Percentiles rank a stretch among this genome's conserved stretches.
phyloP scores from a whole-genome alignment of 1,140 invertebrate species.

The Eumeta japonica region DNA sequence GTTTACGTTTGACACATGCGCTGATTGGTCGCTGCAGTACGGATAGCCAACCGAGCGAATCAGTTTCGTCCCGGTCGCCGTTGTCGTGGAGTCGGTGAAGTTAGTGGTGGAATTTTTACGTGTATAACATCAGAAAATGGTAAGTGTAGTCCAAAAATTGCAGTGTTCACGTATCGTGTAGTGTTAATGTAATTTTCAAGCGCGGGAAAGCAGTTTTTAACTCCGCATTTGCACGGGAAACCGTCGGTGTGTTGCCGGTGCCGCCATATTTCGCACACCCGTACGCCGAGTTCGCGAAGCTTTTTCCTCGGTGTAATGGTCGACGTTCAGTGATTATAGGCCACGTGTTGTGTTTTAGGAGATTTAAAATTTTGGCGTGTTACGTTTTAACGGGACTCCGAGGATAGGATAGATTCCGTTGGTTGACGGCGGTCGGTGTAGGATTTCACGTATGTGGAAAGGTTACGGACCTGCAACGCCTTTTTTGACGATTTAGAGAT shows the following conservation, averaged over 20 bases:
- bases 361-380: too few species aligned
- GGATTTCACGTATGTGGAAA: conserved; percentile 48
- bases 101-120: conserved; percentile 55
- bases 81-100: conserved; percentile 52
- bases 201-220: conserved; percentile 15
- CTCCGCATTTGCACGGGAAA: conserved; percentile 26
- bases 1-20: conserved; percentile 52
- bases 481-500: conserved; percentile 33
- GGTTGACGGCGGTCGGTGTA: conserved; percentile 30
- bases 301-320: conserved; percentile 48
- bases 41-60: conserved; percentile 44
- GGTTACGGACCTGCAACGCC: conserved; percentile 35
- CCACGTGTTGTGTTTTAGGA: conserved; percentile 47
- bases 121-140: conserved; percentile 55
- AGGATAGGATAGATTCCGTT: background rate
- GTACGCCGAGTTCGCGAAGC: conserved; percentile 42
- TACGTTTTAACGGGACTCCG: background rate
- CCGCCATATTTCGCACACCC: conserved; percentile 52
- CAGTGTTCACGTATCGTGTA: conserved; percentile 30
- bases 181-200: conserved; percentile 22
- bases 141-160: conserved; percentile 46
- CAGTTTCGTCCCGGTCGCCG: conserved; percentile 54
- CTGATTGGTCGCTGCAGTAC: conserved; percentile 41
- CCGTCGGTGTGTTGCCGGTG: conserved; percentile 33
- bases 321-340: conserved; percentile 53